Evolutionary conservation across 2,797 vertebrate species (phyloP).

Genomic region (Columba guinea): DNA sequence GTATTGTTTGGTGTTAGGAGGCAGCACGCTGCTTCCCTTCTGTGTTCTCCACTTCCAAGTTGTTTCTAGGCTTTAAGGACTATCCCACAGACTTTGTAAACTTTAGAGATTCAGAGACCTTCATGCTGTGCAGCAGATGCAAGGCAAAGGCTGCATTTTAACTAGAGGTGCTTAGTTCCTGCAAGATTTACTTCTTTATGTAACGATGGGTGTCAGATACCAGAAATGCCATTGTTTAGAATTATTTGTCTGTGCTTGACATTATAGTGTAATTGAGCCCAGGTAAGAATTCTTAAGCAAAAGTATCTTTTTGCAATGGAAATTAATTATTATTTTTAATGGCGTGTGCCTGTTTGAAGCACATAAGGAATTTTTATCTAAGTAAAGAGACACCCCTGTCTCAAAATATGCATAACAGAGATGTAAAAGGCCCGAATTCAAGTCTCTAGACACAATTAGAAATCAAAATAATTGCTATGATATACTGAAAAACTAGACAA

Average conservation of each 20-base stretch:
- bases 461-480: slow-evolving; percentile 16
- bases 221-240: background rate
- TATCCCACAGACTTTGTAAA: background rate
- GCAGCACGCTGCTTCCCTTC: background rate
- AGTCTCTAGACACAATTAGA: background rate
- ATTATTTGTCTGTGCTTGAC: fast-evolving
- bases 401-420: background rate
- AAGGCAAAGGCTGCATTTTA: background rate
- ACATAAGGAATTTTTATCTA: background rate
- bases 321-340: background rate
- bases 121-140: background rate
- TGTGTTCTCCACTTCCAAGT: fast-evolving
- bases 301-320: background rate
- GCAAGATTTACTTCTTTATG: background rate
- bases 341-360: background rate
- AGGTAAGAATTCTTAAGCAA: background rate
- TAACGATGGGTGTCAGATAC: background rate
- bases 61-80: background rate
- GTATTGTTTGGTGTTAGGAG: background rate
- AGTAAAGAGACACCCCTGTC: background rate
- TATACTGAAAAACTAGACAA: background rate
- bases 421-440: background rate
- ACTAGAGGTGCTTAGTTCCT: background rate
- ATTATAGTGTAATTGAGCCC: background rate
- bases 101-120: background rate